Base-by-base conservation (phyloP, 2,113 vertebrate genomes). In the Piprites chloris region DNA sequence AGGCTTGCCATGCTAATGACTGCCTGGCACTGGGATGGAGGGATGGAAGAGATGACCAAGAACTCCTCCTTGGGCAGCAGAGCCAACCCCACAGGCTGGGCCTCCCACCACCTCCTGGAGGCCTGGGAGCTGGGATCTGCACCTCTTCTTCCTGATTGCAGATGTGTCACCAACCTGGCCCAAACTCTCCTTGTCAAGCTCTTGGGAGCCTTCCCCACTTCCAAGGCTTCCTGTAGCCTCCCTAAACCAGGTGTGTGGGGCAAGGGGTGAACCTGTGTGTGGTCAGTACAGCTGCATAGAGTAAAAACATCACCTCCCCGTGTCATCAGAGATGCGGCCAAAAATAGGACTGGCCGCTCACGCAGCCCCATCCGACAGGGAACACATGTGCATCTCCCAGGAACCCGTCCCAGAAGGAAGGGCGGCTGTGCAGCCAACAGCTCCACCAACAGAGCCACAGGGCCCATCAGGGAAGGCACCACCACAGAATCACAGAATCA, bases 301-400 rank as follows among this genome's bases (percentile, higher is more conserved):
- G 53, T 37, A n/a, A 73, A 79, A 83, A 5, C 15, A 9, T n/a
- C 3, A 0, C 7, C 19, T 77, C 61, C 32, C 32, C 30, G 37
- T 0, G 0, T 10, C 24, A 52, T 12, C 37, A 72, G 37, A 74
- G 59, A 18, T 12, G 21, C 79, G 65, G 42, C 37, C 50, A 26
- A 67, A 72, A 67, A 11, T 1, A 66, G 27, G 22, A 42, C 46
- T 11, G 26, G 56, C 28, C 32, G 9, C 49, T 68, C 35, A 53
- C 0, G 0, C 42, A n/a, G 32, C 47, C 37, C 23, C 52, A 62
- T 33, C 32, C 0, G 0, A 39, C 33, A 22, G 24, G 27, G 15
- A 89, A 19, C 0, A 0, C 3, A 3, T 1, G 1, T 12, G 10
- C 0, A 37, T 23, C 22, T 67, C 28, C 69, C 5, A 0, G 35